phyloP scores from a whole-genome alignment of 2,888 invertebrate genomes.

The Heliconius aoede region DNA sequence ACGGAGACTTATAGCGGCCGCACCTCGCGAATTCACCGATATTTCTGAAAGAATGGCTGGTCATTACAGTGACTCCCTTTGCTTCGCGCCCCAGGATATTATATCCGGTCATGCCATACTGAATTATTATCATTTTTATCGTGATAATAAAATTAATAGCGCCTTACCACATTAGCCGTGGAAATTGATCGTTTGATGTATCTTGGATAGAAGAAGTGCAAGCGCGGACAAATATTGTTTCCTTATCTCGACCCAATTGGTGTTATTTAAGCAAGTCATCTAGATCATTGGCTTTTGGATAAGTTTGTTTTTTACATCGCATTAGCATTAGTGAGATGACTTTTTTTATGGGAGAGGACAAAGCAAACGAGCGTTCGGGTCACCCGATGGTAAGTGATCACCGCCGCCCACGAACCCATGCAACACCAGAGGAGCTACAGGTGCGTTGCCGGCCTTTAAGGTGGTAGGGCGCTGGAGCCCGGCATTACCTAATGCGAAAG shows the following conservation, averaged over 20 bases:
- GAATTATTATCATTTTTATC: slow-evolving; percentile 77
- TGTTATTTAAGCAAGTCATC: neutral
- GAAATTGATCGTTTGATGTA: slow-evolving; percentile 50
- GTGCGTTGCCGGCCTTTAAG: too few relatives aligned
- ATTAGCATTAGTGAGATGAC: neutral
- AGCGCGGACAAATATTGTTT: neutral
- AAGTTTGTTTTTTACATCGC: neutral
- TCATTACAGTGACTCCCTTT: slow-evolving; percentile 73
- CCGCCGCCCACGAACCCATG: too few relatives aligned
- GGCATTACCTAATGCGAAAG: too few relatives aligned
- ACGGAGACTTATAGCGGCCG: slow-evolving; percentile 64
- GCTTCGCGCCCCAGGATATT: slow-evolving; percentile 73
- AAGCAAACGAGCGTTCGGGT: too few relatives aligned
- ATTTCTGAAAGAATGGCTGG: slow-evolving; percentile 67
- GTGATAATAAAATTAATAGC: slow-evolving; percentile 58
- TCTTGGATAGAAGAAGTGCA: slow-evolving; percentile 30
- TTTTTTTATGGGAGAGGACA: too few relatives aligned
- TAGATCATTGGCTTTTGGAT: slow-evolving; percentile 2
- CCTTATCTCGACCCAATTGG: slow-evolving; percentile 15
- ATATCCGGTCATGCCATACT: slow-evolving; percentile 78
- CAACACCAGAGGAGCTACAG: too few relatives aligned
- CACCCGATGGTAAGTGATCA: too few relatives aligned
- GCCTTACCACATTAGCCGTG: slow-evolving; percentile 51
- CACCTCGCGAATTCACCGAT: slow-evolving; percentile 75
- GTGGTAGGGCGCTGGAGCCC: too few relatives aligned